Conservation (phyloP, 2,113 vertebrate species). For the Epinephelus fuscoguttatus region DNA sequence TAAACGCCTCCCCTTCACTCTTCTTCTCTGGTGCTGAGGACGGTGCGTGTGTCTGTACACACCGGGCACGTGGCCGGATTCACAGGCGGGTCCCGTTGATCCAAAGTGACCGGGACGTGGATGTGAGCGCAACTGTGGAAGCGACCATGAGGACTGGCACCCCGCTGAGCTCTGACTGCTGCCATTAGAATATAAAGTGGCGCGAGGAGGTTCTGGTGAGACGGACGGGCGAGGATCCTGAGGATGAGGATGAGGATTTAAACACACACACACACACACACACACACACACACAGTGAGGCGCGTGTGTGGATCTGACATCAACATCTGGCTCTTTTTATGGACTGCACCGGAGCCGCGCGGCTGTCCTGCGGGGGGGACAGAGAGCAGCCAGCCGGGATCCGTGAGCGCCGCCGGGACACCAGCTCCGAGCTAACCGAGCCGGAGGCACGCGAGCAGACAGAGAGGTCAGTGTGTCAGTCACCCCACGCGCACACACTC, state of each 20-base stretch:
- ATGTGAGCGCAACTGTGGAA: neutral
- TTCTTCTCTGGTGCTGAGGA: neutral
- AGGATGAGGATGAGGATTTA: slow-evolving; percentile 13
- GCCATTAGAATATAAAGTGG: neutral
- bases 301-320: too few species aligned
- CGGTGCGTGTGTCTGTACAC: neutral
- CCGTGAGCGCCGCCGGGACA: neutral
- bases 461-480: slow-evolving; percentile 54
- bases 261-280: neutral
- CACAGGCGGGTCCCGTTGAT: neutral
- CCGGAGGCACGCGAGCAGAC: neutral
- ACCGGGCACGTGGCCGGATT: neutral
- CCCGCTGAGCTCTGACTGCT: neutral
- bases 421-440: neutral
- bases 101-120: neutral
- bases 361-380: neutral
- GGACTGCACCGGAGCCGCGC: slow-evolving; percentile 10
- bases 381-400: neutral
- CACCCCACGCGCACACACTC: neutral
- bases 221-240: neutral
- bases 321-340: neutral
- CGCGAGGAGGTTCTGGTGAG: too few species aligned
- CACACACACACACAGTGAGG: too few species aligned
- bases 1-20: neutral
- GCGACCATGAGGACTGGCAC: too few species aligned